Evolutionary conservation across 2,113 vertebrate genomes (phyloP).

Genomic region (Lampris incognitus): DNA sequence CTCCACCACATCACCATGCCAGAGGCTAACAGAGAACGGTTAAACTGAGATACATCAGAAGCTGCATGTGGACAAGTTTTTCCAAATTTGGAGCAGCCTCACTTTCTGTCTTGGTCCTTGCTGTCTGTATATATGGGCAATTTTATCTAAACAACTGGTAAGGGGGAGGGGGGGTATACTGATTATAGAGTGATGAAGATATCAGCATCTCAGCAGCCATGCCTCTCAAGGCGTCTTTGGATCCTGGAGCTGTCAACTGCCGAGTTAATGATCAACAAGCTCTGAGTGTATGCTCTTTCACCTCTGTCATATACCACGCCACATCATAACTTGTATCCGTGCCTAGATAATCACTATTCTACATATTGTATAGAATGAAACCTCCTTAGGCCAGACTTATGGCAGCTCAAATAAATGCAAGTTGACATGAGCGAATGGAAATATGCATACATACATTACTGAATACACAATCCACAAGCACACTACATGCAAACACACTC

Average conservation of each 20-base stretch:
- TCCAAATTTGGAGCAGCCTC: constrained; percentile 31
- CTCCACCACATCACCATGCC: constrained; percentile 37
- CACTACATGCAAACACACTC: too few relatives aligned
- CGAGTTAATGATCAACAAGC: constrained; percentile 44
- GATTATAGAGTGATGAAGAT: neutral
- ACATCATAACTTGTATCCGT: neutral
- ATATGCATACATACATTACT: neutral
- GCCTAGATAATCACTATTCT: neutral
- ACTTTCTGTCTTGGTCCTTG: neutral
- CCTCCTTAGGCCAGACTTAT: neutral
- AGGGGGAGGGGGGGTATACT: neutral
- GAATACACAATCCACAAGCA: neutral
- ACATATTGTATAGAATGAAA: neutral
- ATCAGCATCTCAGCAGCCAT: neutral
- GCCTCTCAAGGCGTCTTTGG: constrained; percentile 21
- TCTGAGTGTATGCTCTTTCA: constrained; percentile 10
- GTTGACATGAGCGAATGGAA: neutral
- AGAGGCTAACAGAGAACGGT: constrained; percentile 51
- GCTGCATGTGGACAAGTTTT: constrained; percentile 5
- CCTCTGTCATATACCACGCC: neutral
- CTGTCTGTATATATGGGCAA: neutral
- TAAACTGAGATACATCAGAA: constrained; percentile 20
- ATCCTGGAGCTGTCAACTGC: constrained; percentile 33
- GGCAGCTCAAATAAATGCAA: neutral
- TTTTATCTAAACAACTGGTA: neutral